phyloP scores from a whole-genome alignment of 1,140 invertebrate genomes.

The Drosophila bocqueti region DNA sequence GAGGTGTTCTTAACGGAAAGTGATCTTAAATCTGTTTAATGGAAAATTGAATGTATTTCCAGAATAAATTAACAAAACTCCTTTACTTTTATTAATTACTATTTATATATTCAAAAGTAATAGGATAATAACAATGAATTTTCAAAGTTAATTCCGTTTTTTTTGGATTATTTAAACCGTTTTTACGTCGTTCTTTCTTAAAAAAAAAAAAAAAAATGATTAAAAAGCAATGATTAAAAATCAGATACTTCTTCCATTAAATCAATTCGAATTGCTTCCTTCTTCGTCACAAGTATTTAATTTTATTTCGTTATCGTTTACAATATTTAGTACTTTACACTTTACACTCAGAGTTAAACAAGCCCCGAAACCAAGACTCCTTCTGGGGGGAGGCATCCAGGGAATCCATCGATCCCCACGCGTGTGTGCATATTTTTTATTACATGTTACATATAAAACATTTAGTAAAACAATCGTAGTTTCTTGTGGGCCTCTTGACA shows the following conservation, averaged over 20 bases:
- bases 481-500: conserved; percentile 27
- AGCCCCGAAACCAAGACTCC: conserved; percentile 21
- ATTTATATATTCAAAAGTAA: not conserved
- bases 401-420: conserved; percentile 18
- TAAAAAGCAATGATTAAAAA: not conserved
- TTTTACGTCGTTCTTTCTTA: not conserved
- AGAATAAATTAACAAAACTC: not conserved
- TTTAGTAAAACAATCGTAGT: conserved; percentile 50
- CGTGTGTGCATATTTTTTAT: conserved; percentile 12
- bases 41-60: too few species aligned
- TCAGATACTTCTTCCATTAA: not conserved
- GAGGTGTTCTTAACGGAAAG: not conserved
- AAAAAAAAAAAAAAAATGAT: too few species aligned
- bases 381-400: conserved; percentile 4
- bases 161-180: not conserved
- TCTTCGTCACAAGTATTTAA: conserved; percentile 40
- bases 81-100: not conserved
- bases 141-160: not conserved
- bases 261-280: conserved; percentile 2
- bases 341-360: conserved; percentile 57
- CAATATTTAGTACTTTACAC: conserved; percentile 49
- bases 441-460: conserved; percentile 54
- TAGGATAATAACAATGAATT: not conserved
- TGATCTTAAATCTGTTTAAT: not conserved
- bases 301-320: conserved; percentile 44